Evolutionary conservation across 1,140 invertebrate genomes (phyloP).

Genomic region (Carcinoscorpius rotundicauda): DNA sequence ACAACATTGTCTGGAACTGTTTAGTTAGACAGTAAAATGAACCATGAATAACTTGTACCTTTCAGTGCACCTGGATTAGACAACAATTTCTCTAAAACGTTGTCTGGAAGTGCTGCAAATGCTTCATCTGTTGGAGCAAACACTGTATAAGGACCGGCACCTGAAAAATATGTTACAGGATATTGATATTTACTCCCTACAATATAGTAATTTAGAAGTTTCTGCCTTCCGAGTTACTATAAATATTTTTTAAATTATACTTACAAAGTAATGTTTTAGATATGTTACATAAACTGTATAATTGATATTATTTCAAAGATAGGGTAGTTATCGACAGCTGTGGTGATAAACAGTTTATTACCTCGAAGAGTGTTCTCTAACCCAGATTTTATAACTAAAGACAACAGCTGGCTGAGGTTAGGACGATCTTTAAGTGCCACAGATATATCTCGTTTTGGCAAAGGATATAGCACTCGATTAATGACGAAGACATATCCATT

Average conservation of each 20-base stretch:
- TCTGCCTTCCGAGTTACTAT: no score
- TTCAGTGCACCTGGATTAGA: slow-evolving; percentile 10
- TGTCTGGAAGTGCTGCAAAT: slow-evolving; percentile 29
- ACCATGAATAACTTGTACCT: slow-evolving; percentile 4
- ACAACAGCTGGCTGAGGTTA: slow-evolving; percentile 9
- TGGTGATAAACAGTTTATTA: neutral
- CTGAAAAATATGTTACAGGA: slow-evolving; percentile 6
- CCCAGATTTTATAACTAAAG: slow-evolving; percentile 4
- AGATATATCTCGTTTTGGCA: slow-evolving; percentile 22
- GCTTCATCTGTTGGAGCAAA: slow-evolving; percentile 41
- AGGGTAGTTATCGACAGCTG: no score
- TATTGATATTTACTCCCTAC: neutral
- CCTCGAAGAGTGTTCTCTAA: slow-evolving; percentile 11
- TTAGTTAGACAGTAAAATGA: slow-evolving; percentile 1
- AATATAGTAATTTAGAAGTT: neutral
- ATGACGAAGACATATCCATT: slow-evolving; percentile 37
- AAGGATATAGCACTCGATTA: slow-evolving; percentile 32
- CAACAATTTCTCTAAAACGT: slow-evolving; percentile 6
- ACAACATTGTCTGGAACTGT: neutral
- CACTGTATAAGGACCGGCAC: slow-evolving; percentile 33
- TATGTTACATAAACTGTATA: no score
- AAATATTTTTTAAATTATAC: no score
- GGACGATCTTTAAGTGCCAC: slow-evolving; percentile 13
- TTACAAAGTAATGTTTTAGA: no score
- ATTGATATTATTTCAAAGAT: no score